Evolutionary conservation across 2,113 vertebrate species (phyloP), one percentile per base, ranked within the genome.

Genomic region (Crocuta crocuta): DNA sequence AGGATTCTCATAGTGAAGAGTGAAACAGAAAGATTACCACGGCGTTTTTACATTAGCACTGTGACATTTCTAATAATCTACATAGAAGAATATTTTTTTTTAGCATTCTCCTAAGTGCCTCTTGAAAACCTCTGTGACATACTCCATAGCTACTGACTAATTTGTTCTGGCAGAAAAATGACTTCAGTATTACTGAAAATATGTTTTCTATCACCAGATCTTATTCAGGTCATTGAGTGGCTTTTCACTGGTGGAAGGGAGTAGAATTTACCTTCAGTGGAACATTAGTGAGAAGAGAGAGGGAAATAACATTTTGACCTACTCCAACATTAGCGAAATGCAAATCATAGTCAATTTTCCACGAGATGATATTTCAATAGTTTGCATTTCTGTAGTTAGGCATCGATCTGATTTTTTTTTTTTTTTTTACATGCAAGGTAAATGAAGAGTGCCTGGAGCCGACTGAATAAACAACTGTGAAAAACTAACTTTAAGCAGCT

Each of bases 141-240:
- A 74, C 7, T 28, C 8, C 16, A 91, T 61, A 89, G 45, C 95
- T 94, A 82, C 92, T 65, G 88, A 89, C 95, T 98, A 96, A 98
- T 98, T 97, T 96, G 78, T 97, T 96, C 98, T 98, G 97, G 95
- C 97, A 97, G 98, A 83, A 97, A 97, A 98, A 98, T 92, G 95
- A 97, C 45, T 86, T 98, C 94, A 90, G 79, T 76, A 74, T 97
- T 97, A 94, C 74, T 92, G 96, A 97, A 97, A 97, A 93, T 96
- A 96, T 89, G 85, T 95, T 97, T 97, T 74, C 95, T 97, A 85
- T 97, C 97, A 97, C 92, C 65, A 97, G 92, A 97, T 97, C 91
- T 66, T 95, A 66, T 96, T 94, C 94, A 71, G 97, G 97, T 97
- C 97, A 98, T 26, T 76, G 88, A 95, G 81, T 88, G 83, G 84